phyloP scores from a whole-genome alignment of 30 jellyfish, hydroid and myxozoan genomes.

The Sanderia malayensis region DNA sequence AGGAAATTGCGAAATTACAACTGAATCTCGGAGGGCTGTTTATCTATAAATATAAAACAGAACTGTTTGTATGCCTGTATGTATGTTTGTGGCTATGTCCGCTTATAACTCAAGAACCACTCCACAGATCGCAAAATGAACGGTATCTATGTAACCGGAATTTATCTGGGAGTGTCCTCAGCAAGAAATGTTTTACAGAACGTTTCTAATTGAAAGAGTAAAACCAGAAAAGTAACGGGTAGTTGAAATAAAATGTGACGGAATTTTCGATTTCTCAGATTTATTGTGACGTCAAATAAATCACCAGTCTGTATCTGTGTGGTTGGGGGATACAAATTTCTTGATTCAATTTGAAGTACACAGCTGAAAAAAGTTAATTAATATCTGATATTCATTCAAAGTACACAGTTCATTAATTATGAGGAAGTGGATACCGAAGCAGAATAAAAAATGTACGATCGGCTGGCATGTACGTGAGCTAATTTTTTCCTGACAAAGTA shows the following conservation, averaged over 20 bases:
- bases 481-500: neutral
- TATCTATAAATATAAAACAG: no score
- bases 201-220: neutral
- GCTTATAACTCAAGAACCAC: neutral
- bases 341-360: no score
- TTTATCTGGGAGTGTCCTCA: neutral
- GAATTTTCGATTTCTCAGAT: slow-evolving; percentile 1
- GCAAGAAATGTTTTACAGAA: neutral
- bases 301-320: neutral
- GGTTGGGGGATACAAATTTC: no score
- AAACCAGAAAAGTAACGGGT: slow-evolving; percentile 3
- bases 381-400: no score
- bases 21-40: no score
- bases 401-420: no score
- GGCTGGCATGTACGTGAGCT: neutral
- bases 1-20: no score
- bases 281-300: neutral
- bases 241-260: neutral
- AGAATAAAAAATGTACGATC: neutral
- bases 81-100: no score
- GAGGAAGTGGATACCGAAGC: no score
- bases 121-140: neutral
- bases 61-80: no score
- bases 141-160: neutral
- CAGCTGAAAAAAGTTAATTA: no score